phyloP scores from a whole-genome alignment of 2,888 invertebrate genomes.

The Xestoiulus laeticollis region DNA sequence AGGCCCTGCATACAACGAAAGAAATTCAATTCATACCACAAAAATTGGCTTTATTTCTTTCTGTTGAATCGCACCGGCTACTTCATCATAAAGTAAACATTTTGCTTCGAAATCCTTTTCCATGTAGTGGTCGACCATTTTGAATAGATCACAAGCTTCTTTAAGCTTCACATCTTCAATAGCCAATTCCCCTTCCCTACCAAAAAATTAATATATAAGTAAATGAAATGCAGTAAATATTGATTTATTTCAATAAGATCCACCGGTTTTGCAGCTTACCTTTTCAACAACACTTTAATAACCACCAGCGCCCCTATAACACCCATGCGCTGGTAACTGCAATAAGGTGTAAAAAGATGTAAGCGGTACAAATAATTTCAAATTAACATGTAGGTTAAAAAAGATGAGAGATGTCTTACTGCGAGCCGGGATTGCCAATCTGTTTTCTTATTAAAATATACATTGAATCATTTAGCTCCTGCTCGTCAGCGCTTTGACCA shows the following conservation, averaged over 20 bases:
- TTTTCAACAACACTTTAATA: background rate
- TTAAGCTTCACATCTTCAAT: background rate
- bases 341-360: too few species aligned
- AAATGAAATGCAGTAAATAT: background rate
- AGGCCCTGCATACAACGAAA: background rate
- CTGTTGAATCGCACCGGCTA: slow-evolving; percentile 11
- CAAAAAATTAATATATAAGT: background rate
- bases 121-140: slow-evolving; percentile 2
- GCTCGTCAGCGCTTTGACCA: background rate
- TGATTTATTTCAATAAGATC: background rate
- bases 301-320: background rate
- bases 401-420: background rate
- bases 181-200: slow-evolving; percentile 3
- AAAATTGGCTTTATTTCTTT: slow-evolving; percentile 15
- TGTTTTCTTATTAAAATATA: background rate
- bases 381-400: too few species aligned
- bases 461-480: background rate
- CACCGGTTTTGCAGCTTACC: background rate
- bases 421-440: background rate
- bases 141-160: background rate
- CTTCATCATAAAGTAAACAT: slow-evolving; percentile 17
- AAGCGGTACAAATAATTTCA: too few species aligned
- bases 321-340: slow-evolving; percentile 16
- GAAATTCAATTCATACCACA: background rate
- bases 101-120: slow-evolving; percentile 32